Conservation (phyloP, 2,888 invertebrate genomes). For the Elysia crispata region DNA sequence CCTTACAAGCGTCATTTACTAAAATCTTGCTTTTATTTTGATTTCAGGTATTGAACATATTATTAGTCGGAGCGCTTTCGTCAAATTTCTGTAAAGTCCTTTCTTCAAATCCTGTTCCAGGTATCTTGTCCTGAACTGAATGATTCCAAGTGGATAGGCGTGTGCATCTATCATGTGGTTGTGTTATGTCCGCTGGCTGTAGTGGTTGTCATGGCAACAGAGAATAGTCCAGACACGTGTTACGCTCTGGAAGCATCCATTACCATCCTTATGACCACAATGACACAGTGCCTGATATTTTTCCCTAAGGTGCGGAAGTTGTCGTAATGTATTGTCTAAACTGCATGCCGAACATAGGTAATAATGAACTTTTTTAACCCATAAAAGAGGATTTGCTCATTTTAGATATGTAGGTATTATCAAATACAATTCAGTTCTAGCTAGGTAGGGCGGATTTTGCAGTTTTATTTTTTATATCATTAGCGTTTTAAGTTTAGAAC, state of each 20-base stretch:
- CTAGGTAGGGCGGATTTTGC: no score
- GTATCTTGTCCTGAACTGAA: constrained; percentile 57
- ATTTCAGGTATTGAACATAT: no score
- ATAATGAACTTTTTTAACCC: no score
- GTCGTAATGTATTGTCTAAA: not conserved
- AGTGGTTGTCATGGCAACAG: constrained; percentile 43
- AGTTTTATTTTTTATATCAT: no score
- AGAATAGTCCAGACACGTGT: constrained; percentile 43
- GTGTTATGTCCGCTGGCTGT: constrained; percentile 50
- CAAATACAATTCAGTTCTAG: no score
- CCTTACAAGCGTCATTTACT: no score
- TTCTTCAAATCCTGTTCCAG: constrained; percentile 29
- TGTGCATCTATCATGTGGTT: constrained; percentile 58
- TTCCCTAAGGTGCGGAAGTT: constrained; percentile 54
- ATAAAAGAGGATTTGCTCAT: no score
- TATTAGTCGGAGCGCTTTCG: no score
- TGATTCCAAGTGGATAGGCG: constrained; percentile 58
- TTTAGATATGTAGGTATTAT: no score
- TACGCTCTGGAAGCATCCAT: constrained; percentile 46
- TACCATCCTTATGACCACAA: constrained; percentile 45
- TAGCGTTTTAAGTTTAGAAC: not conserved
- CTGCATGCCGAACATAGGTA: no score
- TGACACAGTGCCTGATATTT: constrained; percentile 53
- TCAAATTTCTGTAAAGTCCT: not conserved
- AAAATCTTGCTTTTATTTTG: no score